A percentile compares a stretch with the other conserved stretches of the same genome.
These are phyloP conservation scores for Cosmopolites sordidus DNA, from an alignment of 2,888 invertebrate genomes.

Conservation along the genomic window DNA sequence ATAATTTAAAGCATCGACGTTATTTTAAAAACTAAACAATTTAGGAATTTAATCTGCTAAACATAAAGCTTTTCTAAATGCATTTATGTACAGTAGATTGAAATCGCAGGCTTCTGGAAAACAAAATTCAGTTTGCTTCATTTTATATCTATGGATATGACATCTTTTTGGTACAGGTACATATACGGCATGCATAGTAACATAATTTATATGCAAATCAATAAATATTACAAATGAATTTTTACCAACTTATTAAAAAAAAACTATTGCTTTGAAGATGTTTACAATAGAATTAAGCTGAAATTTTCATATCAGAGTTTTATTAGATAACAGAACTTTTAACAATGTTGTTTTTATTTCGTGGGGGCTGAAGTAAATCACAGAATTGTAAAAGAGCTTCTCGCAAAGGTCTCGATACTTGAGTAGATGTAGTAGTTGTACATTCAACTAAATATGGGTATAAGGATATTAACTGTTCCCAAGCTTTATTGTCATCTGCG, in stretches of 20 bases:
- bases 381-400: constrained; percentile 87
- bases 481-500: constrained; percentile 81
- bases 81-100: too few relatives aligned
- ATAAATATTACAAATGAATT: constrained; percentile 10
- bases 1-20: too few relatives aligned
- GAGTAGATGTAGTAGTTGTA: constrained; percentile 73
- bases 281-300: neutral
- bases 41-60: neutral
- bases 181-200: constrained; percentile 13
- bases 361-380: constrained; percentile 69
- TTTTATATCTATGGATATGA: constrained; percentile 5
- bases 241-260: constrained; percentile 13
- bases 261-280: constrained; percentile 12
- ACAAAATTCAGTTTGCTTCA: too few relatives aligned
- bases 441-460: constrained; percentile 89
- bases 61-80: neutral
- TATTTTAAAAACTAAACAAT: too few relatives aligned
- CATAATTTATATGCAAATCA: neutral
- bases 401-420: constrained; percentile 73
- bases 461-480: constrained; percentile 88
- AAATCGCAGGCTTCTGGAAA: too few relatives aligned
- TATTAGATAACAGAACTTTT: constrained; percentile 18
- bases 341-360: constrained; percentile 7
- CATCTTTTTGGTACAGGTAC: constrained; percentile 15
- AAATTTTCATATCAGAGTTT: neutral